Conservation (phyloP, 2,113 vertebrate species). For the Pterophyllum scalare region DNA sequence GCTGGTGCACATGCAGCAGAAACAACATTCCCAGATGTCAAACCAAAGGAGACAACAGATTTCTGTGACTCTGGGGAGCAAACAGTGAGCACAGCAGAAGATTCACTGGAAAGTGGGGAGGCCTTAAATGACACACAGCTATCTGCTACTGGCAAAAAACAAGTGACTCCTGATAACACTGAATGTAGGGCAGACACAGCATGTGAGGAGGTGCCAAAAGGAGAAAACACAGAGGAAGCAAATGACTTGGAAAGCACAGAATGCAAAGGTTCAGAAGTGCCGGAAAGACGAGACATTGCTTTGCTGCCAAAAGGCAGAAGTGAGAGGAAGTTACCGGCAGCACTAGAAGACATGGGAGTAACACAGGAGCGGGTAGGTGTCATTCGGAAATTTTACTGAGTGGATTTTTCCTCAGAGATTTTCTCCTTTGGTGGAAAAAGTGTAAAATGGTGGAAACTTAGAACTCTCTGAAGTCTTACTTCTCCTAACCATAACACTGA, state of each 20-base stretch:
- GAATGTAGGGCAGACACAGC: not conserved
- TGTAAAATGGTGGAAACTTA: too few species aligned
- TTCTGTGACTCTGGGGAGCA: slow-evolving; percentile 10
- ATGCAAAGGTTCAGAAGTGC: not conserved
- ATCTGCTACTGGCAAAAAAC: slow-evolving; percentile 16
- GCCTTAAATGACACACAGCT: not conserved
- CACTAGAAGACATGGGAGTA: slow-evolving; percentile 13
- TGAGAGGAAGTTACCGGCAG: not conserved
- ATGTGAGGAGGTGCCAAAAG: not conserved
- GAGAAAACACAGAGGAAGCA: not conserved
- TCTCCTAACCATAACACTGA: not conserved
- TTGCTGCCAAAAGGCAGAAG: not conserved
- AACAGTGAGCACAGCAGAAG: slow-evolving; percentile 13
- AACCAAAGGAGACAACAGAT: slow-evolving; percentile 12
- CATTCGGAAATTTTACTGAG: not conserved
- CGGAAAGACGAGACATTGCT: not conserved
- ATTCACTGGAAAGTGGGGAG: not conserved
- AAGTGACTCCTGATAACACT: not conserved
- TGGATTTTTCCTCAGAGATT: not conserved
- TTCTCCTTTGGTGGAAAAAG: too few species aligned
- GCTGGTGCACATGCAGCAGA: not conserved
- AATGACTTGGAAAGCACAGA: not conserved
- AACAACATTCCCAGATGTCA: slow-evolving; percentile 13
- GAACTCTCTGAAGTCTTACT: not conserved
- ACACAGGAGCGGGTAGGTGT: slow-evolving; percentile 41